Evolutionary conservation across 2,888 invertebrate genomes (phyloP).

Genomic region (Theretra japonica): DNA sequence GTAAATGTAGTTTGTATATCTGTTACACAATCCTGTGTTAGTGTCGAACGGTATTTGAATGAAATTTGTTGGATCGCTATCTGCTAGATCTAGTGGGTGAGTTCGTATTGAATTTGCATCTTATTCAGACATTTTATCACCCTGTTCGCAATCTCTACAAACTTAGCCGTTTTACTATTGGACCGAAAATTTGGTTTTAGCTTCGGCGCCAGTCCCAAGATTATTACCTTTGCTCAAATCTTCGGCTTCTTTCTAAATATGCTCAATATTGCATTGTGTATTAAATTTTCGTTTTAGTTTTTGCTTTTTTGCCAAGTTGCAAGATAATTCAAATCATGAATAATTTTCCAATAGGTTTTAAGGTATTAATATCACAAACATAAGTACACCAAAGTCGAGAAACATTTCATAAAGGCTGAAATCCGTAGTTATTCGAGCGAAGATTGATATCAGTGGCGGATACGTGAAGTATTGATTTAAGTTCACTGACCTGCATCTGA

Average conservation of each 20-base stretch:
- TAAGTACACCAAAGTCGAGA: too few species aligned
- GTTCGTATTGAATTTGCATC: not conserved
- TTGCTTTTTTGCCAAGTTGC: too few species aligned
- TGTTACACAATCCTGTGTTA: not conserved
- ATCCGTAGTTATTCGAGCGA: too few species aligned
- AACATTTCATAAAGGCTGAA: too few species aligned
- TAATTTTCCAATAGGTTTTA: too few species aligned
- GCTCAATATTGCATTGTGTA: too few species aligned
- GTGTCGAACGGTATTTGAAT: not conserved
- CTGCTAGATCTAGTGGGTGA: not conserved
- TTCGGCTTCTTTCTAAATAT: too few species aligned
- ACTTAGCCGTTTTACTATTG: not conserved
- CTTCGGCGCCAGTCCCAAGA: too few species aligned
- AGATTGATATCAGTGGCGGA: not conserved
- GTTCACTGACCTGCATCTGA: slow-evolving; percentile 77
- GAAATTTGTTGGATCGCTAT: not conserved
- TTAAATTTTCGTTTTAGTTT: too few species aligned
- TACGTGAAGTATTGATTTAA: not conserved
- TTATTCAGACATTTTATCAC: not conserved
- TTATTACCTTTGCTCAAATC: too few species aligned
- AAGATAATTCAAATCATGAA: too few species aligned
- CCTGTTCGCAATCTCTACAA: not conserved
- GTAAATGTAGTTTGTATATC: not conserved
- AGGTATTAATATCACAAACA: too few species aligned
- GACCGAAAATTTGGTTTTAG: not conserved